Evolutionary conservation across 2,888 invertebrate genomes (phyloP).

Genomic region (Nomada hirtipes): DNA sequence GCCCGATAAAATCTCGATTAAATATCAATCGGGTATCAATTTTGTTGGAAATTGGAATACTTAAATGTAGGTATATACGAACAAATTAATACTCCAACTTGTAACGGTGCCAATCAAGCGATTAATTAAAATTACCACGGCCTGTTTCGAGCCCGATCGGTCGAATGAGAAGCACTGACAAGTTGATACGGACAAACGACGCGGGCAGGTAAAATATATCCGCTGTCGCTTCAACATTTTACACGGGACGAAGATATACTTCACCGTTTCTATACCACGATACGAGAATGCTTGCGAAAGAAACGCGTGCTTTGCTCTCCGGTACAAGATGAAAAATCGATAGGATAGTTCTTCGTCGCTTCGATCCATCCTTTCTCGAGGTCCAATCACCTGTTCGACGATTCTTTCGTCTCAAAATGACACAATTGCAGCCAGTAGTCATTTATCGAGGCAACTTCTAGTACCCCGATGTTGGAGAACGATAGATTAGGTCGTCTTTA

Average conservation of each 20-base stretch:
- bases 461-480: too few species aligned
- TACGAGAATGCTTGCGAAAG: conserved; percentile 42
- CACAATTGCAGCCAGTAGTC: conserved; percentile 10
- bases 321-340: conserved; percentile 52
- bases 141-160: conserved; percentile 3
- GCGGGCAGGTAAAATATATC: conserved; percentile 53
- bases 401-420: conserved; percentile 33
- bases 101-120: not conserved
- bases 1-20: not conserved
- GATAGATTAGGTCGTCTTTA: too few species aligned
- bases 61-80: not conserved
- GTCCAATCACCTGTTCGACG: conserved; percentile 20
- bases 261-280: conserved; percentile 22
- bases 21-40: not conserved
- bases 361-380: conserved; percentile 41
- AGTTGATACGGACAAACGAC: conserved; percentile 18
- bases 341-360: conserved; percentile 42
- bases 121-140: conserved; percentile 31
- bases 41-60: too few species aligned
- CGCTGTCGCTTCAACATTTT: conserved; percentile 57
- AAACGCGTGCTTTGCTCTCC: conserved; percentile 37
- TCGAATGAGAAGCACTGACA: conserved; percentile 53
- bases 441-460: conserved; percentile 7
- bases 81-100: not conserved
- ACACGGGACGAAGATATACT: conserved; percentile 62